These are phyloP conservation scores for Steinernema hermaphroditum DNA, from an alignment of 2,888 invertebrate species.

Conservation along the genomic window DNA sequence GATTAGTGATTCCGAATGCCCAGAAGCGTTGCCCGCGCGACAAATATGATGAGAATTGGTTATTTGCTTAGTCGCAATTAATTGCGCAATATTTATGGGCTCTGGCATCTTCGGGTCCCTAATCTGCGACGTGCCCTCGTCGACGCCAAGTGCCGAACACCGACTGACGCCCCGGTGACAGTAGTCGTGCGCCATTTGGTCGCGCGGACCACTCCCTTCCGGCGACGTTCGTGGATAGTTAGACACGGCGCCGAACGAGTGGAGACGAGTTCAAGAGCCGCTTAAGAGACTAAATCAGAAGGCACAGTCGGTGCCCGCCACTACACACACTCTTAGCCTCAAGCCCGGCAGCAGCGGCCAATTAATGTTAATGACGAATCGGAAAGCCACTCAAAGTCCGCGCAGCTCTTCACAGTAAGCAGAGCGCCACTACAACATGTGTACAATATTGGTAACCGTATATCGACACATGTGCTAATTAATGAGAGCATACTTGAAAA, in stretches of 20 bases:
- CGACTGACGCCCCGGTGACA: background rate
- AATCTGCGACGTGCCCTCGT: conserved; percentile 17
- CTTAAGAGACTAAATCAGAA: conserved; percentile 29
- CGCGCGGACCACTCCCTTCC: background rate
- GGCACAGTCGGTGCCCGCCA: conserved; percentile 17
- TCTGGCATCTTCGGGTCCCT: conserved; percentile 19
- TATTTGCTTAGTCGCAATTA: conserved; percentile 30
- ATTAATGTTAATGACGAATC: conserved; percentile 31
- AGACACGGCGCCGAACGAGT: background rate
- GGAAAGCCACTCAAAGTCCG: conserved; percentile 26
- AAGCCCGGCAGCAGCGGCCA: conserved; percentile 2
- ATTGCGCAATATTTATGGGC: conserved; percentile 30
- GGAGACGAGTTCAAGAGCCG: conserved; percentile 27
- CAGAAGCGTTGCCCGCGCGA: conserved; percentile 28
- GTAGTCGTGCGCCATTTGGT: too few species aligned
- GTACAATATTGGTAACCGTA: conserved; percentile 30
- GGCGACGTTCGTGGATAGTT: background rate
- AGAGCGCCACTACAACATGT: conserved; percentile 2
- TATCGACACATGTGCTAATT: conserved; percentile 31
- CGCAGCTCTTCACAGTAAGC: conserved; percentile 23
- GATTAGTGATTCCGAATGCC: conserved; percentile 24
- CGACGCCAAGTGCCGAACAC: conserved; percentile 16
- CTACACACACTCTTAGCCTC: background rate
- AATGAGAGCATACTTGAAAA: conserved; percentile 25
- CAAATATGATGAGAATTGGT: conserved; percentile 31